Percentiles rank a stretch among this genome's conserved stretches.
phyloP scores from a whole-genome alignment of 2,888 invertebrate genomes.

The Xanthostigma xanthostigma region DNA sequence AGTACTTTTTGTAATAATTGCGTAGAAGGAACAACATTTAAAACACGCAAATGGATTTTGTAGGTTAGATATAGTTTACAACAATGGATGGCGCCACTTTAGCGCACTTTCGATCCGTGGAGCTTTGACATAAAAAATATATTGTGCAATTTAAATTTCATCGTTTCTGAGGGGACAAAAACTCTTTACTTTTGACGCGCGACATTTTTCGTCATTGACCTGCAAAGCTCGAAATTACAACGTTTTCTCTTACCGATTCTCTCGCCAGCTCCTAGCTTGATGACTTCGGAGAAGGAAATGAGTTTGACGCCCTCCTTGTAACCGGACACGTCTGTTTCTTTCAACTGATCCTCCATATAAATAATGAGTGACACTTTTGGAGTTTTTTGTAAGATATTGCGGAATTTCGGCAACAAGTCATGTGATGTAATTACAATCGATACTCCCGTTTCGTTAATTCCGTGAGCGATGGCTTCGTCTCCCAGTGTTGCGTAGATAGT shows the following conservation, averaged over 20 bases:
- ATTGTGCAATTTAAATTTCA: no score
- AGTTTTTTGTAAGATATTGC: conserved; percentile 53
- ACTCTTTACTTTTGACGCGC: no score
- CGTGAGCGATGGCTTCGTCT: conserved; percentile 91
- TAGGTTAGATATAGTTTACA: no score
- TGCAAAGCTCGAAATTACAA: no score
- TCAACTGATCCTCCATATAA: conserved; percentile 79
- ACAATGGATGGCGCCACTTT: no score
- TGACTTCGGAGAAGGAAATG: conserved; percentile 57
- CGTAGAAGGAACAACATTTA: no score
- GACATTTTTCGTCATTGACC: no score
- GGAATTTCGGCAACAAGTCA: conserved; percentile 84
- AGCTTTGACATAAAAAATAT: no score
- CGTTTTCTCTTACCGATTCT: conserved; percentile 27
- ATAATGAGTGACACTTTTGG: conserved; percentile 66
- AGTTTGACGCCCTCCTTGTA: conserved; percentile 60
- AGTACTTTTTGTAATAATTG: no score
- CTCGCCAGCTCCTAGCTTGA: conserved; percentile 34
- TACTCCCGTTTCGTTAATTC: conserved; percentile 93
- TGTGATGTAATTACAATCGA: conserved; percentile 84
- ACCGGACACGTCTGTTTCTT: conserved; percentile 47
- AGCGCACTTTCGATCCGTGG: no score
- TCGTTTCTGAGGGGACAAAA: no score
- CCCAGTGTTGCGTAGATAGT: conserved; percentile 96
- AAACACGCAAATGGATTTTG: no score